Evolutionary conservation across 2,797 vertebrate genomes (phyloP).

Genomic region (Artibeus jamaicensis): DNA sequence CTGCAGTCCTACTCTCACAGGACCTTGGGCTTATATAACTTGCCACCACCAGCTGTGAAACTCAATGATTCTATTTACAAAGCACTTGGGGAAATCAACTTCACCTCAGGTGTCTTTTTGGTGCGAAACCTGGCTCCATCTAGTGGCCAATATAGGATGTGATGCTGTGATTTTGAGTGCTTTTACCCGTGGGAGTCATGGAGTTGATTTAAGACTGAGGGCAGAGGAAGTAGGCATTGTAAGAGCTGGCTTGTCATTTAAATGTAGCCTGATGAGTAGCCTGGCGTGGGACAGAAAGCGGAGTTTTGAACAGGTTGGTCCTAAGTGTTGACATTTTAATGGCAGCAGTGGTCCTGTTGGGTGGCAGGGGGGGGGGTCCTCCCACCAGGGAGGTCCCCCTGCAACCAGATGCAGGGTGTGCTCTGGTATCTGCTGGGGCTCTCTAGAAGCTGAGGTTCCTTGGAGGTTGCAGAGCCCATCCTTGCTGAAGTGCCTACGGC

Average conservation of each 20-base stretch:
- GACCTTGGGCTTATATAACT: neutral
- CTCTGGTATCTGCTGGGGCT: neutral
- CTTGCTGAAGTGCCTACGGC: neutral
- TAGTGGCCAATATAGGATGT: neutral
- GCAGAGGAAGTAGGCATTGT: neutral
- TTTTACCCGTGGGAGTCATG: neutral
- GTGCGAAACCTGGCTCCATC: neutral
- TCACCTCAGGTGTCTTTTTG: neutral
- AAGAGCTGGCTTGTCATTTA: neutral
- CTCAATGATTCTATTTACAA: neutral
- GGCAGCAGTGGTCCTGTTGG: neutral
- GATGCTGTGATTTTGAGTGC: neutral
- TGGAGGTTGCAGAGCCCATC: too few relatives aligned
- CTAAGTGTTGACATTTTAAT: neutral
- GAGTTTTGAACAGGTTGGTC: neutral
- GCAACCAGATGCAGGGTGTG: fast-evolving
- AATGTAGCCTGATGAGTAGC: neutral
- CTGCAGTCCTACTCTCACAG: neutral
- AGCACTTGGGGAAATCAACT: neutral
- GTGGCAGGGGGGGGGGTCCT: neutral
- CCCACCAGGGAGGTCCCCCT: too few relatives aligned
- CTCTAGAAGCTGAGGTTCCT: neutral
- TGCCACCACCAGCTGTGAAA: neutral
- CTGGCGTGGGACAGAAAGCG: neutral
- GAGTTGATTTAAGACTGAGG: neutral